These are phyloP conservation scores for Cyprinodon tularosa DNA, from an alignment of 2,113 vertebrate species.

Conservation along the genomic window DNA sequence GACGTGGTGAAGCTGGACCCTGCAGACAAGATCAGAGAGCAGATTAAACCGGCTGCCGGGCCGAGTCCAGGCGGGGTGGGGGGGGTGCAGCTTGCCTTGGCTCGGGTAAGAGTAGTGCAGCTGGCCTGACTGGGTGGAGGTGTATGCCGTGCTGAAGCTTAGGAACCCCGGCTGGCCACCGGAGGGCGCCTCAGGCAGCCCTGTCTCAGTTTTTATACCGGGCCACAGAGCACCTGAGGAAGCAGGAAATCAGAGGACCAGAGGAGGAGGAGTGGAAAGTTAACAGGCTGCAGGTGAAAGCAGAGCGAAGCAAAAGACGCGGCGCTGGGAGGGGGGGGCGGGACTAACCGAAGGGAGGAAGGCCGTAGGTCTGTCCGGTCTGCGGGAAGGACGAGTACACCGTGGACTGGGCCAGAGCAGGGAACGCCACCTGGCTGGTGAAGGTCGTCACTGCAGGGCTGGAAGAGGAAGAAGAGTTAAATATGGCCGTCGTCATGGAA, in stretches of 20 bases:
- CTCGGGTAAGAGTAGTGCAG: conserved; percentile 97
- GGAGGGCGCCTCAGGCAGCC: conserved; percentile 93
- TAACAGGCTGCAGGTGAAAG: conserved; percentile 26
- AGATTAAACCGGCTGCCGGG: too few relatives aligned
- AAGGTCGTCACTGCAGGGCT: conserved; percentile 88
- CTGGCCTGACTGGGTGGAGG: conserved; percentile 92
- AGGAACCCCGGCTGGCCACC: conserved; percentile 96
- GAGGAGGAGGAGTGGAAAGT: conserved; percentile 7
- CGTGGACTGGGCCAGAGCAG: conserved; percentile 87
- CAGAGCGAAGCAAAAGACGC: conserved; percentile 46
- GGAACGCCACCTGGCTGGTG: conserved; percentile 86
- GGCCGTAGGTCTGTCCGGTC: conserved; percentile 92
- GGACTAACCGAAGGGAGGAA: conserved; percentile 96
- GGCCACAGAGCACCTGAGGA: conserved; percentile 97
- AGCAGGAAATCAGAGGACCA: conserved; percentile 64
- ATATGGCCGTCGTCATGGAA: background rate
- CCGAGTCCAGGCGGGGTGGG: conserved; percentile 14
- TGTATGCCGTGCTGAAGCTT: conserved; percentile 96
- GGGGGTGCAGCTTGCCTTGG: conserved; percentile 86
- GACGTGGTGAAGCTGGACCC: conserved; percentile 83
- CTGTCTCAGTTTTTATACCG: conserved; percentile 97
- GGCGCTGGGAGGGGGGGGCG: conserved; percentile 9
- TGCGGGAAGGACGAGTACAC: conserved; percentile 92
- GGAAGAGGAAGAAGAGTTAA: background rate
- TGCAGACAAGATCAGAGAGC: conserved; percentile 34